Base-by-base conservation (phyloP, 2,113 vertebrate species). In the Otus sunia region DNA sequence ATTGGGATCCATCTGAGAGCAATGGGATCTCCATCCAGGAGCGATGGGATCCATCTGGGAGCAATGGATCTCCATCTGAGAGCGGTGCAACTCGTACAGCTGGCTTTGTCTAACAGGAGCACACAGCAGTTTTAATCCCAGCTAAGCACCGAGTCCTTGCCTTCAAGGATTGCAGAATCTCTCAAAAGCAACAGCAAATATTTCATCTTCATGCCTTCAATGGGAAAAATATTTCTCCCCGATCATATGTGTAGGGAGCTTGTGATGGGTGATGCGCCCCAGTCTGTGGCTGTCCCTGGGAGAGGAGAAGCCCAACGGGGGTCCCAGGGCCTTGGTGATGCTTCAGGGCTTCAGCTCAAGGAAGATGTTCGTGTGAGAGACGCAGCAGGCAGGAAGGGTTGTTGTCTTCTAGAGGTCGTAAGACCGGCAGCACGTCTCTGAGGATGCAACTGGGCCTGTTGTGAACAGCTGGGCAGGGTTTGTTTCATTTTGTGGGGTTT, bases 381-480 rank as follows among this genome's bases (percentile, higher is more conserved):
- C 1, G 19, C 45, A 62, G 83, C 63, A 37, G 83, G 67, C 41
- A 60, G 78, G 59, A 45, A 5, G 8, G 18, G 3, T 34, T 5
- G 0, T 34, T 5, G 0, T 36, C 37, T 71, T 58, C 27, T 5
- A 22, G 73, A 25, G 45, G 34, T 11, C 10, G 2, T 10, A 13
- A 52, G 34, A 27, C 18, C 0, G 0, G 23, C 11, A 26, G 30
- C 25, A 6, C 0, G 0, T 52, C 58, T 43, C 36, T 66, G 59
- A 37, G 71, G 71, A 4, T 66, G 75, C 8, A 25, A 0, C 59
- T 6, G 45, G 19, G 58, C 37, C 83, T 29, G 36, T 2, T 45
- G 67, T 18, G 59, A 89, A 37, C 63, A 47, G 34, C 86, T 53
- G 74, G 36, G 10, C 14, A 12, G 39, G 16, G 34, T 92, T 43